Percentiles rank a stretch among this genome's conserved stretches.
Conservation (phyloP, 2,113 vertebrate genomes). For the Limanda limanda region DNA sequence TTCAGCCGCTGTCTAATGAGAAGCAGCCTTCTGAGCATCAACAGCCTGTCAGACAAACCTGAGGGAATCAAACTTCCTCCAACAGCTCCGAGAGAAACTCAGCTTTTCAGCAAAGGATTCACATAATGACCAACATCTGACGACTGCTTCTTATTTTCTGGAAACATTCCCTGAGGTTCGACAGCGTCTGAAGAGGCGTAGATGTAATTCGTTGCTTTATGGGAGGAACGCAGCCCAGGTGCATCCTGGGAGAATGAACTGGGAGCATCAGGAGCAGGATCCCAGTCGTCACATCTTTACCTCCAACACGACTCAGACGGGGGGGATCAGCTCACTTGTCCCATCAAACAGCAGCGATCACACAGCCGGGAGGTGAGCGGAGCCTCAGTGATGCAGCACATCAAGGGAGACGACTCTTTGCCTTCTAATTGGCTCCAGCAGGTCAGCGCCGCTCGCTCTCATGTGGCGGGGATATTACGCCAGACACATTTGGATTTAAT, state of each 20-base stretch:
- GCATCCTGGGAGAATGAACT: no score
- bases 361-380: slow-evolving; percentile 49
- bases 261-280: background rate
- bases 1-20: background rate
- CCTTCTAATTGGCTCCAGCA: slow-evolving; percentile 73
- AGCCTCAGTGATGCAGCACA: slow-evolving; percentile 54
- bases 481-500: slow-evolving; percentile 64
- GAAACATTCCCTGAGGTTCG: background rate
- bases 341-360: slow-evolving; percentile 65
- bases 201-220: background rate
- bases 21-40: background rate
- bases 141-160: background rate
- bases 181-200: background rate
- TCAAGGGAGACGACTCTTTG: slow-evolving; percentile 46
- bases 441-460: slow-evolving; percentile 59
- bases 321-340: slow-evolving; percentile 49
- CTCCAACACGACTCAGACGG: slow-evolving; percentile 30
- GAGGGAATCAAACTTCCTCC: background rate
- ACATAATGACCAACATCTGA: background rate
- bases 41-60: background rate
- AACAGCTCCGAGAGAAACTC: background rate
- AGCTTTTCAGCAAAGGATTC: background rate
- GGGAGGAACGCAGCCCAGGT: background rate
- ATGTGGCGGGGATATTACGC: slow-evolving; percentile 51
- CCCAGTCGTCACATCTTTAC: slow-evolving; percentile 35